Percentiles rank a stretch among this genome's conserved stretches.
phyloP scores from a whole-genome alignment of 1,140 invertebrate species.

The Drosophila pachea region DNA sequence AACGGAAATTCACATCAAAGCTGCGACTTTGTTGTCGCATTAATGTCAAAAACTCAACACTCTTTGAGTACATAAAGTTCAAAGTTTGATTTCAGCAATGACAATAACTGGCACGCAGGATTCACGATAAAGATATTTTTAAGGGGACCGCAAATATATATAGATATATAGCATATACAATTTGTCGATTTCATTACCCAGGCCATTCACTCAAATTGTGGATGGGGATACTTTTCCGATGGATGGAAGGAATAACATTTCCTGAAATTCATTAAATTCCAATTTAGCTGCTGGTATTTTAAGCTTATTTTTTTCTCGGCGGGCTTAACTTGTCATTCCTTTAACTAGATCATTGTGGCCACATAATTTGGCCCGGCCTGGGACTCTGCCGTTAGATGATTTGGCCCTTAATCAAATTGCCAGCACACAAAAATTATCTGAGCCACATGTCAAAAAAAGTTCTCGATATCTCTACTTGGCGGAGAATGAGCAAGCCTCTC shows the following conservation, averaged over 20 bases:
- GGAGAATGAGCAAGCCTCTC: slow-evolving; percentile 7
- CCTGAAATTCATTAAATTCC: not conserved
- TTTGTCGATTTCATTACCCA: no score
- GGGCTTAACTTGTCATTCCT: slow-evolving; percentile 26
- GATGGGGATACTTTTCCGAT: no score
- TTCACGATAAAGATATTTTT: no score
- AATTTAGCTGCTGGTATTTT: slow-evolving; percentile 14
- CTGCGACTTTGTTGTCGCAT: not conserved
- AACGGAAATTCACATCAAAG: slow-evolving; percentile 18
- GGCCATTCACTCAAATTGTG: no score
- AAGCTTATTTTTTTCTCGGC: slow-evolving; percentile 9
- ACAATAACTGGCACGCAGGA: no score
- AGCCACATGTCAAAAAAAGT: slow-evolving; percentile 56
- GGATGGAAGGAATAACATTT: no score
- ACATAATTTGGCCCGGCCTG: slow-evolving; percentile 32
- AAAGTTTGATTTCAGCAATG: no score
- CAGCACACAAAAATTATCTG: slow-evolving; percentile 38
- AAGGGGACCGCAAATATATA: no score
- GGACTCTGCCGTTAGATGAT: slow-evolving; percentile 15
- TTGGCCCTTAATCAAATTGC: slow-evolving; percentile 45
- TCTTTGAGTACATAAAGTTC: not conserved
- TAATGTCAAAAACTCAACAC: slow-evolving; percentile 6
- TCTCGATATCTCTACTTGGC: slow-evolving; percentile 26
- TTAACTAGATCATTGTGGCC: slow-evolving; percentile 23
- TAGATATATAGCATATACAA: no score